phyloP scores from a whole-genome alignment of 2,797 vertebrate genomes.

The Lacerta agilis region DNA sequence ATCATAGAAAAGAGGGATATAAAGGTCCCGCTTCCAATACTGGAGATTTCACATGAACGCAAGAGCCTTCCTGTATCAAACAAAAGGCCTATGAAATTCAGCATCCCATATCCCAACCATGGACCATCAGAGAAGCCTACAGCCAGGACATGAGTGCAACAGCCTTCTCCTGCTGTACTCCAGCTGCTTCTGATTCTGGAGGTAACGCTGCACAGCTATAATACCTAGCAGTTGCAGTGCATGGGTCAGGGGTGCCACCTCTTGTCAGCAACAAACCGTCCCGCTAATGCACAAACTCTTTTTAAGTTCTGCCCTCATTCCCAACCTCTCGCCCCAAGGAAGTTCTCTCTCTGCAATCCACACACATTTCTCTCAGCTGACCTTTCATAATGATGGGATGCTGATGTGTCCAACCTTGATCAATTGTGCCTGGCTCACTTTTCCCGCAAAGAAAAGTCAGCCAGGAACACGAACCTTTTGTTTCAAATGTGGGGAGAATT shows the following conservation, averaged over 20 bases:
- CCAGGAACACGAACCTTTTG: neutral
- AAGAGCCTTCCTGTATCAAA: no score
- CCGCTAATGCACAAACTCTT: neutral
- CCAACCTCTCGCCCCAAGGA: neutral
- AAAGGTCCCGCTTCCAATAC: no score
- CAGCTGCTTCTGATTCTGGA: no score
- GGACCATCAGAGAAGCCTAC: no score
- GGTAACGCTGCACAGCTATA: no score
- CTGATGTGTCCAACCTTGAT: slow-evolving; percentile 24
- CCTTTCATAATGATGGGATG: slow-evolving; percentile 37
- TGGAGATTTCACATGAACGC: no score
- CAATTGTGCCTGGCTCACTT: slow-evolving; percentile 49
- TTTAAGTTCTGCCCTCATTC: neutral
- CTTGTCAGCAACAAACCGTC: neutral
- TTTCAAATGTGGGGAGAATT: slow-evolving; percentile 42
- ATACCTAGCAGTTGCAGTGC: no score
- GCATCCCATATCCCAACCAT: no score
- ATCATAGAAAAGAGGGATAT: no score
- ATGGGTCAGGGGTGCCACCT: neutral
- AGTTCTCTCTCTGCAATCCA: neutral
- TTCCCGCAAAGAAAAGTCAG: slow-evolving; percentile 39
- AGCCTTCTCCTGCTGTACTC: no score
- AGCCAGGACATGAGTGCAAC: no score
- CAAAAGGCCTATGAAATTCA: no score
- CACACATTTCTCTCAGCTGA: slow-evolving; percentile 53